These are phyloP conservation scores for Myiozetetes cayanensis DNA, from an alignment of 2,113 vertebrate species.

Conservation along the genomic window DNA sequence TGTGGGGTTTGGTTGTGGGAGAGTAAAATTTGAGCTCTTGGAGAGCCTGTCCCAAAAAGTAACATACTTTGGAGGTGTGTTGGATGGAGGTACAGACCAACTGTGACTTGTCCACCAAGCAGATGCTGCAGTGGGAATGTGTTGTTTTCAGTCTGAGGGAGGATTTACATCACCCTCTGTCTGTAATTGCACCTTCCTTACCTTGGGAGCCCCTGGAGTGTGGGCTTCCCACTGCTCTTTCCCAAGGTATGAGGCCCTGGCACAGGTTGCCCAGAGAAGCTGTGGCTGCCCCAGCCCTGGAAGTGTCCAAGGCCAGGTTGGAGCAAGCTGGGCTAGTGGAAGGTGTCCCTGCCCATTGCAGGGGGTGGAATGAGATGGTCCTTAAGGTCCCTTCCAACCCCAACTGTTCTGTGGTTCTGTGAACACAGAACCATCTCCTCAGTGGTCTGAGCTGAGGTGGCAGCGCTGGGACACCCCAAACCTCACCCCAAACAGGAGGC, in stretches of 20 bases:
- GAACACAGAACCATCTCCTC: accelerated
- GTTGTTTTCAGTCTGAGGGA: neutral
- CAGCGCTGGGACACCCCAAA: neutral
- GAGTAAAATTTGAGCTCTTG: neutral
- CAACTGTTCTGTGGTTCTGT: neutral
- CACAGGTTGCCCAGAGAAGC: neutral
- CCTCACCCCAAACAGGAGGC: neutral
- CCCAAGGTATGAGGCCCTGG: neutral
- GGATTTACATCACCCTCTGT: neutral
- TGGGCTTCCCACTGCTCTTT: neutral
- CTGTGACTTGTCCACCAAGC: neutral
- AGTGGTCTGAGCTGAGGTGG: neutral
- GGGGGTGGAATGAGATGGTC: neutral
- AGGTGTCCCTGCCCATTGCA: neutral
- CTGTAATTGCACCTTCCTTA: neutral
- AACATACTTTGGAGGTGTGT: neutral
- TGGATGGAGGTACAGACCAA: neutral
- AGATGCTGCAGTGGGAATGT: neutral
- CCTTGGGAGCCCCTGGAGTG: neutral
- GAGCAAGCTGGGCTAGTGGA: neutral
- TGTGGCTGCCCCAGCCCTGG: neutral
- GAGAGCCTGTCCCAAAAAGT: neutral
- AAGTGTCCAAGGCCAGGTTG: neutral
- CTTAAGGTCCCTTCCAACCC: neutral
- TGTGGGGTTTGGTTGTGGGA: neutral